Evolutionary conservation across 2,797 vertebrate species (phyloP), one percentile per base, ranked within the genome.

Genomic region (Hybognathus amarus): DNA sequence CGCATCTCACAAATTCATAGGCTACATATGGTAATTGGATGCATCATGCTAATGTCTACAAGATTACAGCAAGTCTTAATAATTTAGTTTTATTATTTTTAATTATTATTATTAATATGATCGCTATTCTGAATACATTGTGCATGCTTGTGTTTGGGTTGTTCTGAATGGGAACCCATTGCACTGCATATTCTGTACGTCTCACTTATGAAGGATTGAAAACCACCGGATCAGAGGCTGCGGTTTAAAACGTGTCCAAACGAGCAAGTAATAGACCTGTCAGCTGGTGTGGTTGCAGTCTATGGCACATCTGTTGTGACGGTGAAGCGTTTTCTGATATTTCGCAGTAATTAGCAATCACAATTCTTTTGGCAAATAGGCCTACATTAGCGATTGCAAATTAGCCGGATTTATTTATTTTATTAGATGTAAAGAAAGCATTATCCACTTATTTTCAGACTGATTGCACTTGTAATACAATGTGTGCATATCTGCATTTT

Each of bases 161-260:
- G 70, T 36, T 61, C 12, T 56, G 73, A 13, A 47, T 47, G 45
- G 56, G 24, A 77, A 77, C 17, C 40, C 59, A 64, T 24, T 45
- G 40, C 24, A 77, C 59, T 33, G 76, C 56, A 47, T 11, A 33
- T 77, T 63, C 30, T 47, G 56, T 17, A 42, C 30, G 67, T 77
- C 56, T 42, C 22, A 36, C 22, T 9, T 38, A 68, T 70, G 56
- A 63, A 83, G 64, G 56, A 30, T 47, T 77, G 59, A 45, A 64
- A 77, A 64, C 42, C 59, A 77, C 54, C 61, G 75, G 75, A 61
- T 78, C 18, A 59, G 69, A 81, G 30, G 30, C 17, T 30, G 59
- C 52, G 59, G 42, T 64, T 64, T 82, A 82, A 80, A 80, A 80
- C 68, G n/a, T 69, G 73, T 76, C 70, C 52, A n/a, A 77, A 77